Conservation (phyloP, 2,797 vertebrate genomes). For the Pseudochirops cupreus region DNA sequence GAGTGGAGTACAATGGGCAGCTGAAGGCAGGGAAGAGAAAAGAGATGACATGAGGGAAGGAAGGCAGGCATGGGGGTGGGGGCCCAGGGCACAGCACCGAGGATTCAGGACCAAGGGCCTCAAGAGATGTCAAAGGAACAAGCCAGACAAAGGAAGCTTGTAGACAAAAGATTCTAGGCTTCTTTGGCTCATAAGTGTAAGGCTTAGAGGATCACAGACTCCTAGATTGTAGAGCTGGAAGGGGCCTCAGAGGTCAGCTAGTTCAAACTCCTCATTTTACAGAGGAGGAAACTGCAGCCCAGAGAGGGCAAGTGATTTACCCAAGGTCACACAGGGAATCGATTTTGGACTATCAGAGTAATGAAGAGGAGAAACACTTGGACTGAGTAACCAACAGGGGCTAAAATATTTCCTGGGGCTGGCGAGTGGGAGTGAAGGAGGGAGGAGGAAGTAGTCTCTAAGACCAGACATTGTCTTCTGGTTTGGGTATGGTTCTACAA, state of each 20-base stretch:
- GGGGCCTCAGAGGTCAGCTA: not conserved
- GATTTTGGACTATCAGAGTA: conserved; percentile 40
- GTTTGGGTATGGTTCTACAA: conserved; percentile 39
- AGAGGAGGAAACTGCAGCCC: not conserved
- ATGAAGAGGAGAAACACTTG: conserved; percentile 25
- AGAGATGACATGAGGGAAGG: conserved; percentile 6
- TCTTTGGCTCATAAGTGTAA: conserved; percentile 46
- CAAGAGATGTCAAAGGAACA: not conserved
- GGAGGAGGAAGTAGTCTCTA: not conserved
- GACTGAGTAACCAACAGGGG: not conserved
- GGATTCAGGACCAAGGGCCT: conserved; percentile 52
- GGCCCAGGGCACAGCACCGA: conserved; percentile 65
- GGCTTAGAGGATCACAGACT: not conserved
- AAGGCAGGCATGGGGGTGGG: conserved; percentile 43
- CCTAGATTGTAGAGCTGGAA: not conserved
- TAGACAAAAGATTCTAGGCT: conserved; percentile 50
- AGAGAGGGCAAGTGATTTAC: not conserved
- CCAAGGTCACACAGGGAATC: not conserved
- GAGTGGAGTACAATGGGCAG: not conserved
- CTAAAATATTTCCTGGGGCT: not conserved
- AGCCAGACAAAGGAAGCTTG: conserved; percentile 41
- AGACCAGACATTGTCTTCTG: not conserved
- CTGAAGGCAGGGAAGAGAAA: not conserved
- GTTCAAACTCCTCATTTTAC: not conserved
- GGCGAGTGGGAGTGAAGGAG: not conserved